A percentile compares a stretch with the other conserved stretches of the same genome.
Conservation (phyloP, 2,888 invertebrate genomes). For the Zhuqinia jingwanae region DNA sequence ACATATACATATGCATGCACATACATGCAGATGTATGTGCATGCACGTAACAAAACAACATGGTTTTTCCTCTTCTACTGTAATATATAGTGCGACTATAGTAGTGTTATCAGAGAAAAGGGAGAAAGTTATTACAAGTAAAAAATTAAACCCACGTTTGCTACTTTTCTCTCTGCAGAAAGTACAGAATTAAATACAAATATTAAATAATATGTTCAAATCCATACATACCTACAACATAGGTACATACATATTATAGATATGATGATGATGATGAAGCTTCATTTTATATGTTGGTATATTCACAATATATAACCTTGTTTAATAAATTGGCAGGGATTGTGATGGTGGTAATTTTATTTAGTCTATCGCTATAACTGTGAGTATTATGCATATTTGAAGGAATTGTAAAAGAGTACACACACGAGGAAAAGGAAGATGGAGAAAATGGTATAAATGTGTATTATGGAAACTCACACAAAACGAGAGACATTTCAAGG, state of each 20-base stretch:
- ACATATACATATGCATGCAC: too few relatives aligned
- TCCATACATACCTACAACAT: too few relatives aligned
- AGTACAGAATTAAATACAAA: constrained; percentile 39
- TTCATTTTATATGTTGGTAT: too few relatives aligned
- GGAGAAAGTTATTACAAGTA: constrained; percentile 5
- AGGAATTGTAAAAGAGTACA: constrained; percentile 6
- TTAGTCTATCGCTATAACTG: too few relatives aligned
- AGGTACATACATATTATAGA: too few relatives aligned
- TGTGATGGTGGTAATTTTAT: too few relatives aligned
- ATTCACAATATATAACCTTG: too few relatives aligned
- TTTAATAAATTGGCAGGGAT: too few relatives aligned
- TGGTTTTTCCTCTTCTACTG: too few relatives aligned
- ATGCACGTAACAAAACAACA: constrained; percentile 8
- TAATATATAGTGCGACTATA: too few relatives aligned
- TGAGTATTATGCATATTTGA: constrained; percentile 14
- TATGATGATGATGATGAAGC: too few relatives aligned
- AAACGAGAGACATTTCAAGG: constrained; percentile 11
- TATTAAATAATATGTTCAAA: constrained; percentile 33
- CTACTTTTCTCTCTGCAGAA: constrained; percentile 4
- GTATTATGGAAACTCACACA: too few relatives aligned
- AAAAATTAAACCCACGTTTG: constrained; percentile 25
- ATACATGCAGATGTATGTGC: not conserved
- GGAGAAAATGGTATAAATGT: not conserved
- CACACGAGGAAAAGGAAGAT: not conserved
- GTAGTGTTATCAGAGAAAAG: constrained; percentile 12